phyloP scores from a whole-genome alignment of 1,140 invertebrate species.

The Belonocnema kinseyi region DNA sequence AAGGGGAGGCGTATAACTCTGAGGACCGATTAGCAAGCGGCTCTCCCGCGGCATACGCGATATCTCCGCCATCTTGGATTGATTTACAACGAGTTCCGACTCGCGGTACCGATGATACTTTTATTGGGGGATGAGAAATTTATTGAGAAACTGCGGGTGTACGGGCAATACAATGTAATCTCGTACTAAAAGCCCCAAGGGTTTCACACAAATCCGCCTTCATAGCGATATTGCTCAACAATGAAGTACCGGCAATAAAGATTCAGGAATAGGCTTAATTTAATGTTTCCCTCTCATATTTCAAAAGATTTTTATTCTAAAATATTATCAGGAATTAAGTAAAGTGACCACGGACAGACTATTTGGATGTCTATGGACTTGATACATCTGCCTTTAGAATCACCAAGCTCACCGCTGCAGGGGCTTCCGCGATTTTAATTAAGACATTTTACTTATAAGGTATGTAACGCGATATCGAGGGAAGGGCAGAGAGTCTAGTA shows the following conservation, averaged over 20 bases:
- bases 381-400: constrained; percentile 12
- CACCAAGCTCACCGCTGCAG: constrained; percentile 5
- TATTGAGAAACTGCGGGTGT: constrained; percentile 59
- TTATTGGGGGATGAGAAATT: constrained; percentile 58
- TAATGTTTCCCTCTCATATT: too few species aligned
- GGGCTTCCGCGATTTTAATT: constrained; percentile 55
- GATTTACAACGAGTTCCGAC: constrained; percentile 56
- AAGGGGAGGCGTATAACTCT: constrained; percentile 57
- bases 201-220: not conserved
- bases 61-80: constrained; percentile 61
- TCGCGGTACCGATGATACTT: constrained; percentile 58
- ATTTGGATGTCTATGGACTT: not conserved
- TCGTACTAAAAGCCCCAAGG: constrained; percentile 48
- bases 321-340: too few species aligned
- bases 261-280: too few species aligned
- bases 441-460: constrained; percentile 50
- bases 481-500: not conserved
- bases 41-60: constrained; percentile 48
- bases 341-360: too few species aligned
- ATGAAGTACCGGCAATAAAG: too few species aligned
- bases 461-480: constrained; percentile 38
- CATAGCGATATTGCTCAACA: too few species aligned
- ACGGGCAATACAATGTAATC: constrained; percentile 60
- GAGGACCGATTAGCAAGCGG: constrained; percentile 53
- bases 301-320: too few species aligned